These are phyloP conservation scores for Troides helena DNA, from an alignment of 2,888 invertebrate species.

Conservation along the genomic window DNA sequence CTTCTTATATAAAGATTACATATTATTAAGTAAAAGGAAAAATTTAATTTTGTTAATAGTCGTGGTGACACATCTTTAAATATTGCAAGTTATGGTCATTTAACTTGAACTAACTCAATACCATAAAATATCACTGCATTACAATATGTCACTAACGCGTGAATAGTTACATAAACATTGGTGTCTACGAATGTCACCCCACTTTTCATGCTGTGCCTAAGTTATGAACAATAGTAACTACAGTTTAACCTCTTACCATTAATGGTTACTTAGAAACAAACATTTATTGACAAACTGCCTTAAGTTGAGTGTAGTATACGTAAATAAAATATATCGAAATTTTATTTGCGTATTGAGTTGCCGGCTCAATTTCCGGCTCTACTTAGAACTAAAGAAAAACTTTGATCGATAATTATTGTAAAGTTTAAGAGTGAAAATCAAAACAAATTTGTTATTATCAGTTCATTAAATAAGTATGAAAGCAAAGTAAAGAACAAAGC, in stretches of 20 bases:
- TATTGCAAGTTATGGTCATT: constrained; percentile 14
- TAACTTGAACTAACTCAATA: constrained; percentile 11
- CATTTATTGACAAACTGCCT: not conserved
- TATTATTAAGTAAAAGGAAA: no score
- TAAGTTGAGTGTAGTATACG: not conserved
- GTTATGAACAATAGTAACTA: constrained; percentile 48
- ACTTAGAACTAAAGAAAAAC: no score
- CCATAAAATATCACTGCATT: constrained; percentile 35
- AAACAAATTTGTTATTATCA: no score
- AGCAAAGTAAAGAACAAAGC: no score
- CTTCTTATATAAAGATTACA: no score
- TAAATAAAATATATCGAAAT: not conserved
- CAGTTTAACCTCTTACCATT: constrained; percentile 6
- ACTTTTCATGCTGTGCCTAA: constrained; percentile 51
- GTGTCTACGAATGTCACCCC: constrained; percentile 39
- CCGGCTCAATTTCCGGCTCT: no score
- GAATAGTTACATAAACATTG: constrained; percentile 45
- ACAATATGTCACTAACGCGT: constrained; percentile 52
- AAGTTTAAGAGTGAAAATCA: no score
- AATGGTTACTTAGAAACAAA: constrained; percentile 4
- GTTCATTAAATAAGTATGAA: no score
- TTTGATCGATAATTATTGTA: no score
- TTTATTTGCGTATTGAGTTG: no score
- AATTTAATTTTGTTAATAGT: no score
- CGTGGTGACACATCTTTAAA: constrained; percentile 21